A percentile compares a stretch with the other conserved stretches of the same genome.
Conservation (phyloP, 1,140 invertebrate genomes). For the Trichomalopsis sarcophagae region DNA sequence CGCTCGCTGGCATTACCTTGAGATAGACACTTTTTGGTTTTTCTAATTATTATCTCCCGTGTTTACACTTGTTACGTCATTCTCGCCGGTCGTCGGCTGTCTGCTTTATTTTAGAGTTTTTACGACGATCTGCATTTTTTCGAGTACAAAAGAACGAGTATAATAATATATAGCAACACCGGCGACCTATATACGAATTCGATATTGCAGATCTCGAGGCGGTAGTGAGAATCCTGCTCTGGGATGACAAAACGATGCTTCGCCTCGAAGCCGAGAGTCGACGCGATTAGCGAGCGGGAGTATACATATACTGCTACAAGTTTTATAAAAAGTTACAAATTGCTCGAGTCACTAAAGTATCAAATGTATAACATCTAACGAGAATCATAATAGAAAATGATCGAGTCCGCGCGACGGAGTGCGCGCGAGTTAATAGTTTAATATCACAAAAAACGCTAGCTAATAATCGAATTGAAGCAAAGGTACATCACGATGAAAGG, state of each 20-base stretch:
- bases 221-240: neutral
- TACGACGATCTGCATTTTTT: neutral
- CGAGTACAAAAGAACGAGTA: conserved; percentile 13
- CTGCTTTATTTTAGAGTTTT: neutral
- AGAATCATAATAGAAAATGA: neutral
- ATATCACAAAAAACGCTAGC: neutral
- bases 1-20: neutral
- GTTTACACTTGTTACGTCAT: neutral
- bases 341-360: neutral
- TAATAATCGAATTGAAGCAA: neutral
- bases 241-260: too few species aligned
- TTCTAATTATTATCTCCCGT: neutral
- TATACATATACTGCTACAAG: neutral
- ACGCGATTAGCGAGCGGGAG: neutral
- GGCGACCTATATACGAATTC: too few species aligned
- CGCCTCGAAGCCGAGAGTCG: too few species aligned
- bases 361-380: neutral
- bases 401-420: neutral
- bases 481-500: neutral
- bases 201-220: too few species aligned
- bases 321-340: conserved; percentile 37
- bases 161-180: too few species aligned
- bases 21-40: conserved; percentile 30
- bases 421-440: neutral
- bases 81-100: neutral